Conservation (phyloP, 1,140 invertebrate species). For the Elymnias hypermnestra region DNA sequence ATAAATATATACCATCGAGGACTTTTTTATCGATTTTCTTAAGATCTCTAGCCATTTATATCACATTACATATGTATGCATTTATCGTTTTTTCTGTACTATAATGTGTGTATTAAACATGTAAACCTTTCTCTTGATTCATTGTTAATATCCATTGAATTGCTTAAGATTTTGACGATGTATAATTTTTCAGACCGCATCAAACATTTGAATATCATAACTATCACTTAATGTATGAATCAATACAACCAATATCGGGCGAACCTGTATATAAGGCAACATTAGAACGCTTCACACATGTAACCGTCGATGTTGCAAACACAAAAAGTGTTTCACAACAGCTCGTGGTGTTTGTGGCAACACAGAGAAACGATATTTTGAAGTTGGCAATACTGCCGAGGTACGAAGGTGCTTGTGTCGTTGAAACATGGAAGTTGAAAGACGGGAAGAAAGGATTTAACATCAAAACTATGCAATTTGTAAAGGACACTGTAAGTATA, state of each 20-base stretch:
- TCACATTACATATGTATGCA: too few species aligned
- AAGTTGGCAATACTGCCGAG: conserved; percentile 87
- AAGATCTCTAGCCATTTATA: too few species aligned
- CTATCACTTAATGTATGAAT: conserved; percentile 92
- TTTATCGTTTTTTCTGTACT: too few species aligned
- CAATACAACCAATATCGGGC: conserved; percentile 84
- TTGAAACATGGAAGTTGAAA: conserved; percentile 89
- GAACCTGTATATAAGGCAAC: conserved; percentile 83
- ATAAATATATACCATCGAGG: too few species aligned
- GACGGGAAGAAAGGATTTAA: conserved; percentile 72
- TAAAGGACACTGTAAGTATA: conserved; percentile 84
- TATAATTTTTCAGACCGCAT: conserved; percentile 46
- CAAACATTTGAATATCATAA: conserved; percentile 82
- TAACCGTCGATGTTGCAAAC: conserved; percentile 85
- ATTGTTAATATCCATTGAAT: too few species aligned
- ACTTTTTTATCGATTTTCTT: too few species aligned
- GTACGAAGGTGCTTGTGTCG: conserved; percentile 84
- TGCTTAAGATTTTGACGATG: too few species aligned
- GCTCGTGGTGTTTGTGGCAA: conserved; percentile 88
- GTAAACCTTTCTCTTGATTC: too few species aligned
- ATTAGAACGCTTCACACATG: conserved; percentile 86
- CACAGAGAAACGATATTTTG: conserved; percentile 83
- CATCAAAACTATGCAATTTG: conserved; percentile 84
- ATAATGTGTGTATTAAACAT: too few species aligned
- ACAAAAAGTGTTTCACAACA: conserved; percentile 81